phyloP scores from a whole-genome alignment of 2,888 invertebrate genomes.

The Calameuta filiformis region DNA sequence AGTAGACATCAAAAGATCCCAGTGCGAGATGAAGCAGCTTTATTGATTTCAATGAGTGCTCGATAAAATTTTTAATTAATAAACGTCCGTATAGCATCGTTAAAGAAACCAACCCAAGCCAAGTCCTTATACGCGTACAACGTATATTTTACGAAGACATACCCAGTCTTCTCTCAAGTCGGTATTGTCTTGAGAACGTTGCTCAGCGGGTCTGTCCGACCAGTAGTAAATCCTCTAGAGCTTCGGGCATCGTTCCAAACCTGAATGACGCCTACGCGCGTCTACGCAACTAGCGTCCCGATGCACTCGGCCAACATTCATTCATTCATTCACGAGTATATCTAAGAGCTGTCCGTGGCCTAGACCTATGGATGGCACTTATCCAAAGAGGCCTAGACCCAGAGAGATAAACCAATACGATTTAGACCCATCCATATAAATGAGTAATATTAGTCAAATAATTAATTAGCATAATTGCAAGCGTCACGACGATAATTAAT shows the following conservation, averaged over 20 bases:
- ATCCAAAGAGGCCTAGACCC: background rate
- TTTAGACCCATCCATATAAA: background rate
- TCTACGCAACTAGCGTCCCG: slow-evolving; percentile 35
- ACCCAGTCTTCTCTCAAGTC: background rate
- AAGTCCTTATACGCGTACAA: background rate
- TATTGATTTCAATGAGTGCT: background rate
- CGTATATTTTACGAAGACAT: background rate
- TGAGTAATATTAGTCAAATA: background rate
- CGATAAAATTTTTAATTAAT: background rate
- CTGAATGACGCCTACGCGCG: slow-evolving; percentile 42
- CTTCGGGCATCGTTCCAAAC: slow-evolving; percentile 42
- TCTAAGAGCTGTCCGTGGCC: background rate
- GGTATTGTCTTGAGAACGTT: background rate
- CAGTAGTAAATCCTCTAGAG: slow-evolving; percentile 15
- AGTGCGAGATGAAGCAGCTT: background rate
- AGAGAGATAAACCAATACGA: background rate
- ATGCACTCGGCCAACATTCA: slow-evolving; percentile 34
- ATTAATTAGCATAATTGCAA: background rate
- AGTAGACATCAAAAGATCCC: background rate
- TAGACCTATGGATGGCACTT: slow-evolving; percentile 2
- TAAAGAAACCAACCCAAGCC: background rate
- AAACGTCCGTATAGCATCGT: background rate
- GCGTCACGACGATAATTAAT: background rate
- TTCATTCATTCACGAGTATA: slow-evolving; percentile 25
- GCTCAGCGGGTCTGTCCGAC: background rate